A percentile compares a stretch with the other conserved stretches of the same genome.
phyloP scores from a whole-genome alignment of 2,113 vertebrate genomes.

The Leucopsar rothschildi region DNA sequence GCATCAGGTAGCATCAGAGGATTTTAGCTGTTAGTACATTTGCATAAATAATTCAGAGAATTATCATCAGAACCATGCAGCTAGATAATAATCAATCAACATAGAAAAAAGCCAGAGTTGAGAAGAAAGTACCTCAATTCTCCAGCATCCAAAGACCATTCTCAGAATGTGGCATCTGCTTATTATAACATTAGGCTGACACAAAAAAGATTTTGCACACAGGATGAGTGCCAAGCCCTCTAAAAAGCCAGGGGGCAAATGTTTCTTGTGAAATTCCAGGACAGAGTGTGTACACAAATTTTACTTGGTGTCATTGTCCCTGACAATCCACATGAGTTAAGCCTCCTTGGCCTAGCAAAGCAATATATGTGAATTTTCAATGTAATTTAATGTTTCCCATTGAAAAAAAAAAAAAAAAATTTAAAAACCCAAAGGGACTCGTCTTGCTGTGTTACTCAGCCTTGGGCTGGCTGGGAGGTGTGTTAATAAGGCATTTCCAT shows the following conservation, averaged over 20 bases:
- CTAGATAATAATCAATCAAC: neutral
- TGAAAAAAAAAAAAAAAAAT: no score
- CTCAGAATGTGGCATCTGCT: neutral
- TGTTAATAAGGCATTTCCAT: neutral
- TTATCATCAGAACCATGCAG: slow-evolving; percentile 23
- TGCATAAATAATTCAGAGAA: slow-evolving; percentile 61
- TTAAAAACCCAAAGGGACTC: neutral
- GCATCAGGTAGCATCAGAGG: slow-evolving; percentile 37
- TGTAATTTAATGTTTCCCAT: neutral
- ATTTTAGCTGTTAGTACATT: slow-evolving; percentile 50
- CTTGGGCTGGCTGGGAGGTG: neutral
- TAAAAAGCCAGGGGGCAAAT: neutral
- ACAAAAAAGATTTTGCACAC: neutral
- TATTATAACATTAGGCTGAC: neutral
- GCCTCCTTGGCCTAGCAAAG: neutral
- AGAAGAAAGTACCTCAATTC: neutral
- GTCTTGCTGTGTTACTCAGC: neutral
- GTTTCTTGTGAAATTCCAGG: neutral
- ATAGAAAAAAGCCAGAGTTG: neutral
- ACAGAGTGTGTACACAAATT: fast-evolving
- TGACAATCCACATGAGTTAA: neutral
- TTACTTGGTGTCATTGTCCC: neutral
- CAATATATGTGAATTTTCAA: neutral
- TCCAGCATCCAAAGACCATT: neutral
- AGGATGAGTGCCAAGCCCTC: neutral